Conservation (phyloP, 2,888 invertebrate genomes). For the Cryptus viduatorius region DNA sequence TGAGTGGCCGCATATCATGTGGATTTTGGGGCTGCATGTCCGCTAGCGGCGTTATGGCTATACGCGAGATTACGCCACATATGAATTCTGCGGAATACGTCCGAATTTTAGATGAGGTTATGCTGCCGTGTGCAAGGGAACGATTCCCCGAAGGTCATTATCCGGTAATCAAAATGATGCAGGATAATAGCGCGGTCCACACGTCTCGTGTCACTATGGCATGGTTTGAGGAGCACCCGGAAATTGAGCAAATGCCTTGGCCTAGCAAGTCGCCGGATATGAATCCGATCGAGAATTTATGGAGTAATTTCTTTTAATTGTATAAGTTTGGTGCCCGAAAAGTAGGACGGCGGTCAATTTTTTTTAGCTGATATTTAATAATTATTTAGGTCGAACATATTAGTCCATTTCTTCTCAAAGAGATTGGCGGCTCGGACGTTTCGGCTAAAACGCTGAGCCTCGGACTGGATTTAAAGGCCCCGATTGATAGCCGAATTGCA, state of each 20-base stretch:
- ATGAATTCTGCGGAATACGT: conserved; percentile 39
- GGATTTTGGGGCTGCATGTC: conserved; percentile 63
- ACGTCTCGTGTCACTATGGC: background rate
- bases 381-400: too few relatives aligned
- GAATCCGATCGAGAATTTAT: conserved; percentile 44
- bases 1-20: conserved; percentile 54
- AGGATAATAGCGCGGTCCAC: conserved; percentile 37
- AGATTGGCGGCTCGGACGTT: too few relatives aligned
- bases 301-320: conserved; percentile 8
- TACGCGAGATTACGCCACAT: conserved; percentile 6
- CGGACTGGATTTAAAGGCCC: too few relatives aligned
- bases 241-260: conserved; percentile 1
- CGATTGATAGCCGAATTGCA: too few relatives aligned
- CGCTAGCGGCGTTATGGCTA: conserved; percentile 28
- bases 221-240: conserved; percentile 43
- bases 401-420: too few relatives aligned
- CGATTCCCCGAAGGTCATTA: conserved; percentile 6
- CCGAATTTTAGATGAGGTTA: conserved; percentile 26
- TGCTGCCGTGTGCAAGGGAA: conserved; percentile 32
- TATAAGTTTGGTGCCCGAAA: too few relatives aligned
- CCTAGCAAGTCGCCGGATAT: conserved; percentile 49
- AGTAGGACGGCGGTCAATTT: too few relatives aligned
- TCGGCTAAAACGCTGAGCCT: too few relatives aligned
- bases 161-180: conserved; percentile 28
- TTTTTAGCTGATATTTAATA: too few relatives aligned